Conservation (phyloP, 2,888 invertebrate genomes). For the Himalopsyche anomala region DNA sequence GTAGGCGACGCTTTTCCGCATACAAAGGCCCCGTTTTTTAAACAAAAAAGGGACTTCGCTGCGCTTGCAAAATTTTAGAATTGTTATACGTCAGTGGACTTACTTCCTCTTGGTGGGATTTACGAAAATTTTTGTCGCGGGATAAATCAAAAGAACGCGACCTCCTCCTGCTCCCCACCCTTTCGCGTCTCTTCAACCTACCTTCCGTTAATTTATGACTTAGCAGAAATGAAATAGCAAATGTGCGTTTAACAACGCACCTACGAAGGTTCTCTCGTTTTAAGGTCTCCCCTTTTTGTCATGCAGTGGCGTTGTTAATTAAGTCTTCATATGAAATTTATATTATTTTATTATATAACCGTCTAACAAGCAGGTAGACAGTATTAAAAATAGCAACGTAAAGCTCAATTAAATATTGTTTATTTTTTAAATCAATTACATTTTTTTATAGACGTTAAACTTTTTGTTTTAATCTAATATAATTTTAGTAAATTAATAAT, state of each 20-base stretch:
- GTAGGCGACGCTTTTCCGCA: slow-evolving; percentile 34
- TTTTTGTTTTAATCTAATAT: too few relatives aligned
- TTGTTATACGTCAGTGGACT: slow-evolving; percentile 21
- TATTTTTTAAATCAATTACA: too few relatives aligned
- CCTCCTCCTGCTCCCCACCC: slow-evolving; percentile 14
- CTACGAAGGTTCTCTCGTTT: slow-evolving; percentile 41
- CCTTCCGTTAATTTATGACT: slow-evolving; percentile 63
- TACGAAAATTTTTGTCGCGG: slow-evolving; percentile 54
- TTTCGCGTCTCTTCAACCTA: slow-evolving; percentile 9
- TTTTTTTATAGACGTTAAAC: too few relatives aligned
- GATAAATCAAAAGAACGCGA: slow-evolving; percentile 64
- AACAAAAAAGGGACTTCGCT: slow-evolving; percentile 58
- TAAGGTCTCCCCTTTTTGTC: slow-evolving; percentile 11
- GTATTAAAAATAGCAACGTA: too few relatives aligned
- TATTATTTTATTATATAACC: too few relatives aligned
- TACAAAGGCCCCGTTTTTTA: slow-evolving; percentile 47
- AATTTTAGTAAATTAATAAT: too few relatives aligned
- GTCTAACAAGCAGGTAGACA: too few relatives aligned
- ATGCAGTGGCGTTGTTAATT: slow-evolving; percentile 33
- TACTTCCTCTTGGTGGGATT: slow-evolving; percentile 52
- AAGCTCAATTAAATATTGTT: too few relatives aligned
- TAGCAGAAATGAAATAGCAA: slow-evolving; percentile 62
- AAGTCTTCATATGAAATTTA: background rate
- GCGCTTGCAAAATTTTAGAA: slow-evolving; percentile 49
- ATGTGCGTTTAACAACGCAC: slow-evolving; percentile 58